Percentiles rank a stretch among this genome's conserved stretches.
Conservation (phyloP, 2,888 invertebrate genomes). For the Mechanitis mazaeus region DNA sequence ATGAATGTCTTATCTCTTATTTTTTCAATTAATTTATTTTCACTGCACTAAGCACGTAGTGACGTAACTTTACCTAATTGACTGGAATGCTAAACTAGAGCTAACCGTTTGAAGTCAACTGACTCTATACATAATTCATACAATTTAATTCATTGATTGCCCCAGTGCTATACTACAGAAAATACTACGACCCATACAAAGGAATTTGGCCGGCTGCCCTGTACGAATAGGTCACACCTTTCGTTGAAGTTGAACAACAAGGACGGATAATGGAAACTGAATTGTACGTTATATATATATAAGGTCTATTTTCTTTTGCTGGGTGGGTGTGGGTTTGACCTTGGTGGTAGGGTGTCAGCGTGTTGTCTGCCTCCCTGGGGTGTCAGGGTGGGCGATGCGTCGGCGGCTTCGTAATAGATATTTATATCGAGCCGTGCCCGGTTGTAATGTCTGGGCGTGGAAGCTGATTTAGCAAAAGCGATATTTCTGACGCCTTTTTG, state of each 20-base stretch:
- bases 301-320: slow-evolving; percentile 36
- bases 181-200: slow-evolving; percentile 38
- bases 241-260: slow-evolving; percentile 20
- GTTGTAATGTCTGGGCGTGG: slow-evolving; percentile 21
- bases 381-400: slow-evolving; percentile 47
- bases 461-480: slow-evolving; percentile 9
- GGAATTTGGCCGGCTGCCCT: slow-evolving; percentile 37
- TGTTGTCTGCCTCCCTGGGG: slow-evolving; percentile 49
- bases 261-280: slow-evolving; percentile 29
- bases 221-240: slow-evolving; percentile 28
- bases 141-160: slow-evolving; percentile 62
- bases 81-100: slow-evolving; percentile 14
- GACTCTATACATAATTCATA: slow-evolving; percentile 58
- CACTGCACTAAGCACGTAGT: too few relatives aligned
- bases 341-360: slow-evolving; percentile 53
- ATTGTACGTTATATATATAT: slow-evolving; percentile 24
- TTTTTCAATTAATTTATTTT: too few relatives aligned
- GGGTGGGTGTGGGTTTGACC: slow-evolving; percentile 50
- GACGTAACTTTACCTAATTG: too few relatives aligned
- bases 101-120: slow-evolving; percentile 37
- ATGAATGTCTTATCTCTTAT: too few relatives aligned
- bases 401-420: slow-evolving; percentile 65
- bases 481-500: slow-evolving; percentile 1
- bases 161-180: slow-evolving; percentile 36
- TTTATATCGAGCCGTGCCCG: slow-evolving; percentile 48